These are phyloP conservation scores for Fundulus diaphanus DNA, from an alignment of 2,797 vertebrate species.

Conservation along the genomic window DNA sequence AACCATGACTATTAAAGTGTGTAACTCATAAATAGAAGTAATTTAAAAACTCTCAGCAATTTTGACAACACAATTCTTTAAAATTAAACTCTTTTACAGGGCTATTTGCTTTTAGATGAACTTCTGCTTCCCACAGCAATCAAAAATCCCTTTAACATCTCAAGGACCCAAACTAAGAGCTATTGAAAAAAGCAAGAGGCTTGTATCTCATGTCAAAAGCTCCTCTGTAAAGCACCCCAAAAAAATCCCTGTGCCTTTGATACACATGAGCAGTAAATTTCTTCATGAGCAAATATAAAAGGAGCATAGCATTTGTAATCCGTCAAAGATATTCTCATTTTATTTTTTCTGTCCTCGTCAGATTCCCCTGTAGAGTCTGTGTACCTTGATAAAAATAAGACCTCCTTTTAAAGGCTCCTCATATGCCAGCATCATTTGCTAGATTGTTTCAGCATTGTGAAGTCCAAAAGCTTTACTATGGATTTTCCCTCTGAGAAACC, in stretches of 20 bases:
- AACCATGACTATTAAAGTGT: too few relatives aligned
- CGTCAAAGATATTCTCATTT: neutral
- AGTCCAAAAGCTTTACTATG: constrained; percentile 67
- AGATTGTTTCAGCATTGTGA: constrained; percentile 55
- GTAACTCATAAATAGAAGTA: neutral
- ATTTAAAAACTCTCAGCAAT: neutral
- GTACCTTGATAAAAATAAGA: neutral
- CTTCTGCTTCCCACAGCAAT: constrained; percentile 37
- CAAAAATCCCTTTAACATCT: constrained; percentile 31
- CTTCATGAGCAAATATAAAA: neutral
- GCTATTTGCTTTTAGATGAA: neutral
- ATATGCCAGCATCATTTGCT: constrained; percentile 34
- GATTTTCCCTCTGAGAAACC: constrained; percentile 63
- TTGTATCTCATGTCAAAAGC: neutral
- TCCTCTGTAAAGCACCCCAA: neutral
- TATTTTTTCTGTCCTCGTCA: neutral
- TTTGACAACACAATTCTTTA: neutral
- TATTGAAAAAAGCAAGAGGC: neutral
- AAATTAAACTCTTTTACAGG: neutral
- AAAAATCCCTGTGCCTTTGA: neutral
- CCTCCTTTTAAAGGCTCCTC: neutral
- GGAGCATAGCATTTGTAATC: neutral
- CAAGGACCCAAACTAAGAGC: neutral
- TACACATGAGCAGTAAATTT: neutral
- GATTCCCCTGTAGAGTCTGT: neutral